Base-by-base conservation (phyloP, 1,140 invertebrate species). In the Drosophila pallidifrons region DNA sequence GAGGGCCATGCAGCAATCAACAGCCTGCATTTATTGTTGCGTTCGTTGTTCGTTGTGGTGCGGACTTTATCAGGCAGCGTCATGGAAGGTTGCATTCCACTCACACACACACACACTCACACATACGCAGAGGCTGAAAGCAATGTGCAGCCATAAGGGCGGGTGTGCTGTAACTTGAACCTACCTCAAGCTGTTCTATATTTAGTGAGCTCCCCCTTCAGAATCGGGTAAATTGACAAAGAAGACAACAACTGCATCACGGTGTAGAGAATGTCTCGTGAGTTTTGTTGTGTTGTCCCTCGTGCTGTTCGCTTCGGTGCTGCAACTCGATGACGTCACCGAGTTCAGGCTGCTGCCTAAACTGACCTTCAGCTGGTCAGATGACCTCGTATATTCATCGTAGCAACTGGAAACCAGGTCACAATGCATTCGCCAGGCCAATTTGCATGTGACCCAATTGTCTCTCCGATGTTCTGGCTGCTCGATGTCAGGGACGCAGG, bases 111-210 rank as follows among this genome's bases (percentile, higher is more conserved):
- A 55, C 25, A 16, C 2, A 32, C 5, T 28, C 38, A 45, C 28
- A 64, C 20, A 45, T 28, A 64, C 28, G 32, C 59, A 49, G 20
- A 11, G 20, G 61, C 47, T 61, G 47, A 69, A 65, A 47, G 20
- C 20, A 20, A 20, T 20, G 20, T 85, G 78, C 71, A 60, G 47
- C n/a, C 54, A 71, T 79, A 74, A 74, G 77, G 77, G 79, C 79
- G 64, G 67, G 68, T 82, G 68, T 82, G 74, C 28, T 76, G 74
- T 67, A 75, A 76, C 63, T 45, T 32, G 80, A 87, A 88, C 83
- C 83, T 88, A 89, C 83, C 83, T 88, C 83, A 88, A 88, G 83
- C 51, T 76, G 77, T 87, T 87, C 85, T 88, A 87, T 87, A 83
- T 87, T 88, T 88, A 87, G 83, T 47, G 41, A 6, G 73, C 25